Evolutionary conservation across 2,113 vertebrate genomes (phyloP).

Genomic region (Hemiprocne comata): DNA sequence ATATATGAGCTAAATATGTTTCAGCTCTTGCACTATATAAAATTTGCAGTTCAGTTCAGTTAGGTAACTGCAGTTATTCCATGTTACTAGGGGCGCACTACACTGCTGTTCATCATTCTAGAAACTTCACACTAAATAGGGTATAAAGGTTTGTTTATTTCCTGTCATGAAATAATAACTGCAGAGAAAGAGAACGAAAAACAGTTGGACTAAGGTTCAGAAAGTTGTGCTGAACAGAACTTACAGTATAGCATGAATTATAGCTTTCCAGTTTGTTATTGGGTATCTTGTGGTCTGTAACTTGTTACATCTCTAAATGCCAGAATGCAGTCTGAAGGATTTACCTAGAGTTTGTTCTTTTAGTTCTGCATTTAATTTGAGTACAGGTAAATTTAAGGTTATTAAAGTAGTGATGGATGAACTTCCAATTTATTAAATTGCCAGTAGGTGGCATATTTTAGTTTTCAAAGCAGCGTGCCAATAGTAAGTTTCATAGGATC

Average conservation of each 20-base stretch:
- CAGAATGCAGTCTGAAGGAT: neutral
- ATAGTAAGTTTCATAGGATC: neutral
- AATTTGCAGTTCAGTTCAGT: neutral
- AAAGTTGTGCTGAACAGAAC: neutral
- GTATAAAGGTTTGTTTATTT: neutral
- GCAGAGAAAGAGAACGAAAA: neutral
- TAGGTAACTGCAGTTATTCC: neutral
- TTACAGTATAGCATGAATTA: neutral
- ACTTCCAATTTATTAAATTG: neutral
- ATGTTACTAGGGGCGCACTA: accelerated
- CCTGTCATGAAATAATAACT: neutral
- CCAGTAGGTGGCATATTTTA: slow-evolving; percentile 34
- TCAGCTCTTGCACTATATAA: neutral
- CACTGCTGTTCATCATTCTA: neutral
- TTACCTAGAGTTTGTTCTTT: neutral
- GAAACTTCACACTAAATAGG: neutral
- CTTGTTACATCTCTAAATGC: neutral
- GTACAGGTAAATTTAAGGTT: neutral
- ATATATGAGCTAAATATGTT: accelerated
- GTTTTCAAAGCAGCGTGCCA: neutral
- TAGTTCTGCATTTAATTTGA: neutral
- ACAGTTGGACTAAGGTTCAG: neutral
- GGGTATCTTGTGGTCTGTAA: neutral
- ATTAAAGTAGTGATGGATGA: neutral
- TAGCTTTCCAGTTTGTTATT: neutral